Base-by-base conservation (phyloP, 2,113 vertebrate species). In the Dendrocopos noguchii region DNA sequence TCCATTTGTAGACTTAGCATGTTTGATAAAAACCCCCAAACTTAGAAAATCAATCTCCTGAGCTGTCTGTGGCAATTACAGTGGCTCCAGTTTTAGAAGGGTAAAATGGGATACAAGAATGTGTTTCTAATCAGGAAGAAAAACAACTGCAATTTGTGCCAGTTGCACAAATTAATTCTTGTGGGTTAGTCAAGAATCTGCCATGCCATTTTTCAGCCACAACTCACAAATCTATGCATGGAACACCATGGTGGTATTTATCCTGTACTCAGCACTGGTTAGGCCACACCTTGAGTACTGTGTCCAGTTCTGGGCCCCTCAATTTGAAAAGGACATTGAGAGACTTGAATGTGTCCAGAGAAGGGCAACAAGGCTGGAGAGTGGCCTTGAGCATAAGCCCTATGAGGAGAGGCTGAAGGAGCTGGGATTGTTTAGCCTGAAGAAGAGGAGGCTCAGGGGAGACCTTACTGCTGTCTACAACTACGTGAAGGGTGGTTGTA, bases 171-270 rank as follows among this genome's bases (percentile, higher is more conserved):
- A 61, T 73, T 25, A 66, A 21, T 47, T 86, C 9, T 55, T 76
- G 29, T 0, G 0, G 31, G 25, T 47, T 56, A 75, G 15, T 52
- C 44, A 68, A 12, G 2, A 86, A 74, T 46, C 5, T 6, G 60
- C 20, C 9, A 17, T 1, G 50, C 7, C 24, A 1, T 3, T 10
- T 17, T 42, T 67, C 34, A 56, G 33, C 36, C 88, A 44, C 60
- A 88, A 31, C 10, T 74, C 24, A 36, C 47, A 47, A 4, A 4
- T 12, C 3, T 5, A 22, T 3, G 4, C 16, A 34, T 1, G 0
- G 57, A 89, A 66, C 31, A 34, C 10, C 46, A 25, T 7, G 8
- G 11, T 36, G 29, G 8, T 28, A 14, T 39, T 81, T 22, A 21
- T 39, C 39, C 39, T 39, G 39, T 39, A 39, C 39, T 39, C 39